These are phyloP conservation scores for Yponomeuta plumbellus DNA, from an alignment of 2,888 invertebrate species.

Conservation along the genomic window DNA sequence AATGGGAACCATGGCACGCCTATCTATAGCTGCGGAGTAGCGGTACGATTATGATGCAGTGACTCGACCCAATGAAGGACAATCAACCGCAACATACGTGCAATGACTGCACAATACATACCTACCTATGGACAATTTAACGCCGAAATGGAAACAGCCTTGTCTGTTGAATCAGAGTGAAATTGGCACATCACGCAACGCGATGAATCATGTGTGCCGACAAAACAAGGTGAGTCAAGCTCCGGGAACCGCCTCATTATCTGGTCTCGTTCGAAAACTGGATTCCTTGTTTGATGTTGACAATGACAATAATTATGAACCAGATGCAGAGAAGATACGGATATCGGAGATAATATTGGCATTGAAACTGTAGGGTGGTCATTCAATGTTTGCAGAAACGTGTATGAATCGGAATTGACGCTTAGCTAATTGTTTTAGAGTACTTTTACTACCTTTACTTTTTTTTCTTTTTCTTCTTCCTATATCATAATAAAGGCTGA, in stretches of 20 bases:
- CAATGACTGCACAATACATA: slow-evolving; percentile 30
- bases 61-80: neutral
- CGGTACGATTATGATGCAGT: neutral
- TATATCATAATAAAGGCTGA: no score
- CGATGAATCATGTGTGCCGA: slow-evolving; percentile 40
- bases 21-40: neutral
- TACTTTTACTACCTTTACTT: no score
- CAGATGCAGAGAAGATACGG: neutral
- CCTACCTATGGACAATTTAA: slow-evolving; percentile 22
- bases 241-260: slow-evolving; percentile 9
- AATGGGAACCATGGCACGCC: no score
- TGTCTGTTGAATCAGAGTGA: slow-evolving; percentile 41
- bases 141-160: slow-evolving; percentile 41
- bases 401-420: no score
- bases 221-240: slow-evolving; percentile 23
- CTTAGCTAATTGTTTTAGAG: no score
- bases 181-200: slow-evolving; percentile 50
- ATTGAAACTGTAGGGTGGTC: no score
- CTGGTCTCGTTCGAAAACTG: neutral
- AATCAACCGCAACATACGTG: slow-evolving; percentile 21
- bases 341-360: no score
- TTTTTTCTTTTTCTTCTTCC: no score
- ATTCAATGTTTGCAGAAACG: no score
- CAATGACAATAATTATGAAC: neutral
- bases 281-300: neutral